Evolutionary conservation across 1,140 invertebrate species (phyloP), one percentile per base, ranked within the genome.

Genomic region (Dolichoris vasculosae): DNA sequence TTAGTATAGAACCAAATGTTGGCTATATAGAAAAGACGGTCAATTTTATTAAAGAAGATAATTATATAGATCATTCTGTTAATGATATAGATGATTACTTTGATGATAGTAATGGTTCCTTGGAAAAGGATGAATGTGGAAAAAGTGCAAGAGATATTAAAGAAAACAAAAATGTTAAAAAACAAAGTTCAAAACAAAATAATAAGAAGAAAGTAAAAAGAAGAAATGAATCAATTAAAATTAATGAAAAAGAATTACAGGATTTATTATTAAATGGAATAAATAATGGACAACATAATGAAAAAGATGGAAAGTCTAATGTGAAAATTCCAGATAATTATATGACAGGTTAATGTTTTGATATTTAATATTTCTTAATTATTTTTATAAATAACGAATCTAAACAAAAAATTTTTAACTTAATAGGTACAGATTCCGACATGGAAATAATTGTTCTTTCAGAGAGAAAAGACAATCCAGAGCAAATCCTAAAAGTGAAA

Each of bases 301-400:
- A 80, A 35, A 76, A 83, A 84, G 32, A 78, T 86, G 63, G 86
- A 8, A 92, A 91, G 82, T 81, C 55, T 85, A 89, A 88, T 59
- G 51, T 90, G 4, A 93, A 92, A 85, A 91, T 93, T 85, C 90
- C 92, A n/a, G 92, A 93, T 82, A 93, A 93, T 89, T 93, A 93
- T 84, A 93, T 92, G 90, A 91, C 91, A 84, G 93, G 92, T 93
- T 85, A 88, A 69, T 63, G 30, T 81, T 64, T 75, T 83, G 40
- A 38, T n/a, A 78, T 67, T 84, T 40, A 4, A 43, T 75, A 81
- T 63, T 63, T 71, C 32, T 78, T 59, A 20, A n/a, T 38, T 20
- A 35, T 77, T 77, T 77, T 55, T 77, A 13, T 73, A 38, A 43
- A 73, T 73, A 9, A 35, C 1, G 20, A 67, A 76, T 26, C 43